Base-by-base conservation (phyloP, 2,888 invertebrate genomes). In the Listrodromus nycthemerus region DNA sequence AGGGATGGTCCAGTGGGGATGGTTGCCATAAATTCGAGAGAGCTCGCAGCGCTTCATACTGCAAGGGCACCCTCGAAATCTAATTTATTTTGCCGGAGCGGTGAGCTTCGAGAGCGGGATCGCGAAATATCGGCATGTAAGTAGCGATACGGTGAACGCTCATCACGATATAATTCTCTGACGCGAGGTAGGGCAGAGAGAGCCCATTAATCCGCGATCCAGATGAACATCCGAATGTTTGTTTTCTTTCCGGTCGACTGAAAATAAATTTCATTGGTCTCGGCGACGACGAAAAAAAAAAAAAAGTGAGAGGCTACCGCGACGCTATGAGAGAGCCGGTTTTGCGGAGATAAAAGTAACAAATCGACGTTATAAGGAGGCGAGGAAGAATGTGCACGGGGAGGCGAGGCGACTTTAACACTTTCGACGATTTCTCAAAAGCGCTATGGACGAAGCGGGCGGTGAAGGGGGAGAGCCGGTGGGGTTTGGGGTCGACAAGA, bases 61-160 rank as follows among this genome's bases (percentile, higher is more conserved):
- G 74, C 58, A 69, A 45, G 48, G 24, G 55, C 74, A 70, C 67
- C 78, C 78, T 69, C 69, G 61, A 78, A 82, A 82, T 82, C 78
- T 78, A 78, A 78, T 82, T 82, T 79, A 79, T 82, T 82, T 82
- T 79, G 55, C 69, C 79, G 74, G 74, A 70, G 30, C 78, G 74
- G 41, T 19, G 58, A 67, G 66, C 63, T 21, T 66, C 27, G 63
- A 24, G 48, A 78, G 78, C 61, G 63, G 66, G 65, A 78, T 69
- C 63, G 50, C 73, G 74, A 82, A 67, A 82, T 73, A 82, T 82
- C 70, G 67, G 52, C 37, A 45, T 74, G 58, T 67, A 61, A 77
- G 67, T 61, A 48, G 55, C 37, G 70, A 71, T 71, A 71, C 21
- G 70, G 73, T 73, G 45, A 61, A 61, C 61, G 45, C 73, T 73